Evolutionary conservation across 2,888 invertebrate species (phyloP).

Genomic region (Trissolcus brochymenae): DNA sequence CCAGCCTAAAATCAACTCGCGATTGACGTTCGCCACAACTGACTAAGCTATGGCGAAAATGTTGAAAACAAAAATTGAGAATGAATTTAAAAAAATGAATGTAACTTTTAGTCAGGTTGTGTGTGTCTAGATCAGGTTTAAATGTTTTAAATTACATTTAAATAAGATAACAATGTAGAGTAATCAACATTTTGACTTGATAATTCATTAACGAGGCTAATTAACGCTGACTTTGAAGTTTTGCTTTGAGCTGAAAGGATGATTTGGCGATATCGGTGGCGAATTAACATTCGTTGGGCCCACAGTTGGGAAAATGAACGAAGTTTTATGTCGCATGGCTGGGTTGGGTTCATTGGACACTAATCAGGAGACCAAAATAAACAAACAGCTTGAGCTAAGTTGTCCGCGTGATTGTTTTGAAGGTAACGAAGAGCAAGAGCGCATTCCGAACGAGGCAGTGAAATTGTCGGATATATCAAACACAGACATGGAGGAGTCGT

Average conservation of each 20-base stretch:
- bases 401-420: conserved; percentile 65
- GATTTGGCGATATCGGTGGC: conserved; percentile 19
- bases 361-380: neutral
- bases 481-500: conserved; percentile 66
- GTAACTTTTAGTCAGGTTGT: too few relatives aligned
- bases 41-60: too few relatives aligned
- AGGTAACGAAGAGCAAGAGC: conserved; percentile 72
- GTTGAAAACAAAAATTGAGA: too few relatives aligned
- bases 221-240: conserved; percentile 22
- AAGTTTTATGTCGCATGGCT: neutral
- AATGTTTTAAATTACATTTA: neutral
- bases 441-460: conserved; percentile 47
- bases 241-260: conserved; percentile 11
- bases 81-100: too few relatives aligned
- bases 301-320: neutral
- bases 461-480: conserved; percentile 30
- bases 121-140: too few relatives aligned
- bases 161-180: conserved; percentile 6
- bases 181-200: conserved; percentile 2
- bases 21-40: too few relatives aligned
- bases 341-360: neutral
- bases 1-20: too few relatives aligned
- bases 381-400: too few relatives aligned
- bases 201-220: conserved; percentile 28
- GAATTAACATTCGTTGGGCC: conserved; percentile 1